These are phyloP conservation scores for Manis pentadactyla DNA, from an alignment of 2,797 vertebrate genomes.

Conservation along the genomic window DNA sequence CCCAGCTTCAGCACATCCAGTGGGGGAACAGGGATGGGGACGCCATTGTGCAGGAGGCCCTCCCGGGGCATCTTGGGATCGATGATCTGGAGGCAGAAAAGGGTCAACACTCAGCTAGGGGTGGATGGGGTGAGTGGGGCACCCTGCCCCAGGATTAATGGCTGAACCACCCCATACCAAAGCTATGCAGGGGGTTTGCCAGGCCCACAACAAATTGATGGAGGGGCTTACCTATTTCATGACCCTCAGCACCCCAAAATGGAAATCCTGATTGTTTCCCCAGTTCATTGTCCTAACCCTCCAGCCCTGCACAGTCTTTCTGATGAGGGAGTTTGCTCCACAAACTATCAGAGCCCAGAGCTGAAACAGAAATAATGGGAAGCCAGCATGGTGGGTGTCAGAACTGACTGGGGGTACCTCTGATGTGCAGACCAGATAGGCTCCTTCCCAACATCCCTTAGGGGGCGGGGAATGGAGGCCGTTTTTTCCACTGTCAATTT, in stretches of 20 bases:
- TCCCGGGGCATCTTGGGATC: slow-evolving; percentile 98
- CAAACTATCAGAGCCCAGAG: neutral
- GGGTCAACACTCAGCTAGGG: neutral
- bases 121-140: neutral
- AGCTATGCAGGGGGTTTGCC: neutral
- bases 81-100: slow-evolving; percentile 91
- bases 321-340: neutral
- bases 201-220: neutral
- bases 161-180: neutral
- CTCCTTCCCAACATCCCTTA: neutral
- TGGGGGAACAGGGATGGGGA: slow-evolving; percentile 98
- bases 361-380: neutral
- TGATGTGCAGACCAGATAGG: neutral
- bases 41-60: slow-evolving; percentile 97
- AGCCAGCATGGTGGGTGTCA: neutral
- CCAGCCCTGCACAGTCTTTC: neutral
- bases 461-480: neutral
- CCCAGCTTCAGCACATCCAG: slow-evolving; percentile 95
- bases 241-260: neutral
- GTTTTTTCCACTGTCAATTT: neutral
- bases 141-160: neutral
- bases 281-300: neutral
- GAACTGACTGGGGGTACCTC: neutral
- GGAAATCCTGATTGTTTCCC: neutral
- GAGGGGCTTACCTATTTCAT: neutral